Evolutionary conservation across 2,797 vertebrate genomes (phyloP).

Genomic region (Gouania willdenowi): DNA sequence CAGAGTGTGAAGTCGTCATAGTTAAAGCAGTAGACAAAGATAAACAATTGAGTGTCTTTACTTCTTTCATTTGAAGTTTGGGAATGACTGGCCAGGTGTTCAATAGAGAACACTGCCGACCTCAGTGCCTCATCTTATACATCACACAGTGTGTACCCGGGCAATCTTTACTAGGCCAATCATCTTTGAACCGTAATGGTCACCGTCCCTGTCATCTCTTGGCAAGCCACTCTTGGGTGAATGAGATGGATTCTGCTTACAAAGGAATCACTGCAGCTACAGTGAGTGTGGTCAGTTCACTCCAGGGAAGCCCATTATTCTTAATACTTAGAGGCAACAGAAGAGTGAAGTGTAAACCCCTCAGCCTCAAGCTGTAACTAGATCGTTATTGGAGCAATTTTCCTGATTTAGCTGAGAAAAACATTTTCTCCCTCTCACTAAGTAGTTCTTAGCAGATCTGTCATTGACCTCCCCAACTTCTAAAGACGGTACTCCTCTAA

Average conservation of each 20-base stretch:
- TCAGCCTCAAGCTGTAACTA: slow-evolving; percentile 11
- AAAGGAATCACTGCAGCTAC: slow-evolving; percentile 53
- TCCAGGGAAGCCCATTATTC: slow-evolving; percentile 55
- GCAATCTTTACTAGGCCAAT: slow-evolving; percentile 34
- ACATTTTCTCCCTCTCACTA: slow-evolving; percentile 2
- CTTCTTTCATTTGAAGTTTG: too few species aligned
- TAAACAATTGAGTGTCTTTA: too few species aligned
- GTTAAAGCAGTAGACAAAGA: too few species aligned
- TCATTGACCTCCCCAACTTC: slow-evolving; percentile 8
- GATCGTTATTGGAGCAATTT: slow-evolving; percentile 14
- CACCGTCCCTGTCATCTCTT: slow-evolving; percentile 29
- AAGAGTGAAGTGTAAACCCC: slow-evolving; percentile 30
- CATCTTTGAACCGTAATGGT: slow-evolving; percentile 22
- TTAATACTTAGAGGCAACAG: slow-evolving; percentile 35
- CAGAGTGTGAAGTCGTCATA: too few species aligned
- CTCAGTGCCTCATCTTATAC: too few species aligned
- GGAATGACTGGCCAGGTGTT: too few species aligned
- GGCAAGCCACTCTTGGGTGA: slow-evolving; percentile 22
- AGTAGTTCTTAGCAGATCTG: slow-evolving; percentile 22
- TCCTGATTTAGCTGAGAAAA: slow-evolving; percentile 11
- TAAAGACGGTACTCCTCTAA: too few species aligned
- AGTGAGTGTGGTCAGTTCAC: slow-evolving; percentile 61
- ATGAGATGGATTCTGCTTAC: slow-evolving; percentile 46
- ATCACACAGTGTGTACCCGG: too few species aligned
- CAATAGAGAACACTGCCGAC: too few species aligned